These are phyloP conservation scores for Hylaea fasciaria DNA, from an alignment of 2,888 invertebrate genomes.

Conservation along the genomic window DNA sequence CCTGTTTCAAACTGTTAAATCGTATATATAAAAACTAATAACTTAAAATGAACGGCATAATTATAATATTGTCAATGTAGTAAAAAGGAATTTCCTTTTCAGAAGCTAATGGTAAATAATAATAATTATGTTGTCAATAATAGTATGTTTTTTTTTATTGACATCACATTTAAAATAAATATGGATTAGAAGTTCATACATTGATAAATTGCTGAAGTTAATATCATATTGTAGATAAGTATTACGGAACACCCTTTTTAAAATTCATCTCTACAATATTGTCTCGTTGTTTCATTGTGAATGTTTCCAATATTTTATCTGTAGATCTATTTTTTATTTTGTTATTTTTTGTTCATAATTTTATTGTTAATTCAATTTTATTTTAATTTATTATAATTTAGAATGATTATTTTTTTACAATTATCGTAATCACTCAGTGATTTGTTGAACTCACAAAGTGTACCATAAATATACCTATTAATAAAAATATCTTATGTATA, in stretches of 20 bases:
- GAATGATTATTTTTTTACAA: conserved; percentile 42
- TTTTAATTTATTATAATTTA: conserved; percentile 33
- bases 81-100: too few relatives aligned
- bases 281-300: conserved; percentile 15
- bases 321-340: conserved; percentile 17
- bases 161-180: neutral
- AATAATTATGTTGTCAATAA: too few relatives aligned
- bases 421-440: conserved; percentile 62
- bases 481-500: conserved; percentile 69
- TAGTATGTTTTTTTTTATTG: neutral
- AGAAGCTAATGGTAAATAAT: too few relatives aligned
- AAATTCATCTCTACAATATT: neutral
- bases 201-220: neutral
- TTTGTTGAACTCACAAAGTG: conserved; percentile 63
- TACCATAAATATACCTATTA: conserved; percentile 74
- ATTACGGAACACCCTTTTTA: neutral
- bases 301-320: conserved; percentile 15
- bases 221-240: neutral
- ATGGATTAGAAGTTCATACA: neutral
- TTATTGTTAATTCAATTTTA: conserved; percentile 31
- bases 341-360: conserved; percentile 30
- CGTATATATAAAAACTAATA: too few relatives aligned
- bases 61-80: too few relatives aligned
- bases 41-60: too few relatives aligned
- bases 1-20: conserved; percentile 29